Evolutionary conservation across 2,113 vertebrate genomes (phyloP).

Genomic region (Uropsilus gracilis): DNA sequence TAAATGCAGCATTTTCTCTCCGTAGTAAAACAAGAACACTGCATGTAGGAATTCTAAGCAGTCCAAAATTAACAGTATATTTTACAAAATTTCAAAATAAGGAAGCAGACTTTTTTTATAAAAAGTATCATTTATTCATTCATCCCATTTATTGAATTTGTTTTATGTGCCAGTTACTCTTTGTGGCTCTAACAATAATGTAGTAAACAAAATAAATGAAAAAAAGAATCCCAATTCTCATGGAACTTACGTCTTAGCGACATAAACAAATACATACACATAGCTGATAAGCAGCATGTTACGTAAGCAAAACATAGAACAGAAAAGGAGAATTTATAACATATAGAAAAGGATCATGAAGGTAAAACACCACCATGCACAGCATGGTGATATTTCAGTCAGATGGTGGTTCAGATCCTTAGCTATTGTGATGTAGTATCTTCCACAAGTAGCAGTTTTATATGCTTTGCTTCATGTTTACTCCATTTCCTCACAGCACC

Average conservation of each 20-base stretch:
- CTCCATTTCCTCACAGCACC: neutral
- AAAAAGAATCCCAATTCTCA: neutral
- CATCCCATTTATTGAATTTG: neutral
- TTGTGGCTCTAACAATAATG: neutral
- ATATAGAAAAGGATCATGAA: neutral
- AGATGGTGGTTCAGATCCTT: neutral
- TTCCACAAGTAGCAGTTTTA: neutral
- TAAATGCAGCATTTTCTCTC: neutral
- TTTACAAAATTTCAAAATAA: neutral
- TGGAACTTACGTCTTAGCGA: neutral
- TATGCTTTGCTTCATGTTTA: neutral
- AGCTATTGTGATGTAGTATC: neutral
- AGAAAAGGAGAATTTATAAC: neutral
- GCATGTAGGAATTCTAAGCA: neutral
- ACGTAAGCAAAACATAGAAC: neutral
- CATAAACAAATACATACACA: neutral
- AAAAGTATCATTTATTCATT: neutral
- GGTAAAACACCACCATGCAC: neutral
- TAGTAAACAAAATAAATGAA: neutral
- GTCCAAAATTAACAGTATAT: neutral
- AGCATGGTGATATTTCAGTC: too few relatives aligned
- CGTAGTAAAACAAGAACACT: neutral
- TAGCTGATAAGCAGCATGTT: neutral
- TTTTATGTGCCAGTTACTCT: neutral
- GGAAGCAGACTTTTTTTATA: neutral